Percentiles rank a stretch among this genome's conserved stretches.
Conservation (phyloP, 2,797 vertebrate species). For the Pagetopsis macropterus region DNA sequence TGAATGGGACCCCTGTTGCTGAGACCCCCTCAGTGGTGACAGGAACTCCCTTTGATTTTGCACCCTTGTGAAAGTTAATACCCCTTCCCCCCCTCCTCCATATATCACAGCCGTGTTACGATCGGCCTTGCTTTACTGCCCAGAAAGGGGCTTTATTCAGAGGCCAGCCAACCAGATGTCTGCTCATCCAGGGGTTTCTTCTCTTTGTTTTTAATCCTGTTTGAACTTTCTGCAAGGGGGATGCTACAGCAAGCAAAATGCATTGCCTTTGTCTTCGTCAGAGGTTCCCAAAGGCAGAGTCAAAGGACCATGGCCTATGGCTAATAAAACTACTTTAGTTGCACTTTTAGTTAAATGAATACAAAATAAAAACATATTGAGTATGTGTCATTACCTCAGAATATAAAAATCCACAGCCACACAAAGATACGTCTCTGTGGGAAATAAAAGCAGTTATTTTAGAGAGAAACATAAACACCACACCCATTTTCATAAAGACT, state of each 20-base stretch:
- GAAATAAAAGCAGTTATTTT: background rate
- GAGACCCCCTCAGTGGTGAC: constrained; percentile 79
- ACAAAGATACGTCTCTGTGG: background rate
- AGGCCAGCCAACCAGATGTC: constrained; percentile 83
- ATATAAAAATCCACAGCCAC: background rate
- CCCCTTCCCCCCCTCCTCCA: constrained; percentile 62
- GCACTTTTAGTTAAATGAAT: background rate
- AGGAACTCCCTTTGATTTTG: constrained; percentile 87
- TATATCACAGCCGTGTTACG: constrained; percentile 83
- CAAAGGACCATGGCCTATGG: background rate
- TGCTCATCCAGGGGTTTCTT: constrained; percentile 79
- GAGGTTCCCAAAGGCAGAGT: constrained; percentile 27
- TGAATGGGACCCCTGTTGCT: constrained; percentile 84
- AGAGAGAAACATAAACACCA: constrained; percentile 18
- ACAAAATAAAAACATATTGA: background rate
- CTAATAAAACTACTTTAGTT: constrained; percentile 16
- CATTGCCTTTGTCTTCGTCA: constrained; percentile 55
- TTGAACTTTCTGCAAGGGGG: constrained; percentile 72
- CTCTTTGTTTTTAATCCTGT: constrained; percentile 74
- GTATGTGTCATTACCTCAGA: background rate
- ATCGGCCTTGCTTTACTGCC: constrained; percentile 75
- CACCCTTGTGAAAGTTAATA: constrained; percentile 86
- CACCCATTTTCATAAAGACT: constrained; percentile 72
- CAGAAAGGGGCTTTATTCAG: constrained; percentile 79
- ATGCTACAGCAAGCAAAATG: constrained; percentile 52